Percentiles rank a stretch among this genome's conserved stretches.
These are phyloP conservation scores for Gambelia wislizenii DNA, from an alignment of 2,797 vertebrate genomes.

Conservation along the genomic window DNA sequence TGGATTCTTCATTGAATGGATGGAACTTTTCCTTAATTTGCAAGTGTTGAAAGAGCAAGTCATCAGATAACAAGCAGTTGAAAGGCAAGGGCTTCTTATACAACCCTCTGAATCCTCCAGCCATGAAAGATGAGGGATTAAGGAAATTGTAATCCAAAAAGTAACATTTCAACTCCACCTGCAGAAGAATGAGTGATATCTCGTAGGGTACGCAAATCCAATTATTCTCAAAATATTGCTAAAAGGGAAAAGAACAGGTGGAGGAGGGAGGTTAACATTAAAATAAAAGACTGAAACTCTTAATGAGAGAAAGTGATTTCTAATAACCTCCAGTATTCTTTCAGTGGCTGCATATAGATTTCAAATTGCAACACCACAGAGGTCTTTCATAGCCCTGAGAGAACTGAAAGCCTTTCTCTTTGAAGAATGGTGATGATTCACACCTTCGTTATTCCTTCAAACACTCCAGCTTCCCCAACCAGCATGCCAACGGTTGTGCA, in stretches of 20 bases:
- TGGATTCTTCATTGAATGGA: no score
- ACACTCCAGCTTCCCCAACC: constrained; percentile 67
- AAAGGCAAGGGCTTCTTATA: no score
- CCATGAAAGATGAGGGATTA: not conserved
- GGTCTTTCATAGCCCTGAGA: constrained; percentile 41
- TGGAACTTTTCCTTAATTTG: no score
- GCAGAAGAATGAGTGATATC: not conserved
- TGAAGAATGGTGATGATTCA: constrained; percentile 71
- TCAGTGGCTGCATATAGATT: constrained; percentile 57
- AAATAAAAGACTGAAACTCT: constrained; percentile 51
- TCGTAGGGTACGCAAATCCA: not conserved
- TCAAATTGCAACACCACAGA: constrained; percentile 55
- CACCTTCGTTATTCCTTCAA: constrained; percentile 73
- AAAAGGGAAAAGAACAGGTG: not conserved
- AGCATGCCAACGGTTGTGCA: constrained; percentile 66
- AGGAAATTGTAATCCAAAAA: not conserved
- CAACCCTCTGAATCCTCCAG: not conserved
- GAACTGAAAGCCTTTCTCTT: constrained; percentile 72
- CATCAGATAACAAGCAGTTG: no score
- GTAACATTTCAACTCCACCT: not conserved
- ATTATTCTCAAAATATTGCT: not conserved
- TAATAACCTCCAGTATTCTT: constrained; percentile 53
- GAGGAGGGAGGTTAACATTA: constrained; percentile 17
- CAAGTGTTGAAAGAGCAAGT: no score
- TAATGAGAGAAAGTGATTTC: constrained; percentile 53